phyloP scores from a whole-genome alignment of 1,140 invertebrate species.

The Platyscapa corneri region DNA sequence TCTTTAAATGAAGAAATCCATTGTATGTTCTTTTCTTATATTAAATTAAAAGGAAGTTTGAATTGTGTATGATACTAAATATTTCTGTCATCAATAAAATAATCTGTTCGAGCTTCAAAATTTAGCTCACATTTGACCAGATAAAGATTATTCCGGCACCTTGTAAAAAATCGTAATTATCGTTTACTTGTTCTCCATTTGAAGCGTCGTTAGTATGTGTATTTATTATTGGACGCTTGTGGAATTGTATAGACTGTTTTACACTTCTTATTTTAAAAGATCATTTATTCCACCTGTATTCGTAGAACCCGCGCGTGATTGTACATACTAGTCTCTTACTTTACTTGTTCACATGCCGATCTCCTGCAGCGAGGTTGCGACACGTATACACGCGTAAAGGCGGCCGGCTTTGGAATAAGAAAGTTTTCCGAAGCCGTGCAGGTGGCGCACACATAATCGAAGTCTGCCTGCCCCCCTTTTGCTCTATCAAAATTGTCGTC shows the following conservation, averaged over 20 bases:
- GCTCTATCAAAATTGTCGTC: not conserved
- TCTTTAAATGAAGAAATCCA: no score
- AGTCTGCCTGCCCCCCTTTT: not conserved
- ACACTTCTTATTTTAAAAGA: not conserved
- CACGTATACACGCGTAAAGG: not conserved
- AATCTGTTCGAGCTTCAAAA: no score
- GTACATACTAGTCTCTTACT: not conserved
- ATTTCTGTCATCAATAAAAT: no score
- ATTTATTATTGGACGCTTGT: not conserved
- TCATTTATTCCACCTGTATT: not conserved
- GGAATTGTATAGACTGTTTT: not conserved
- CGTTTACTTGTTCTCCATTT: no score
- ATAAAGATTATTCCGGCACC: no score
- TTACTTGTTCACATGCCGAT: not conserved
- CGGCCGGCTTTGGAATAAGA: constrained; percentile 31
- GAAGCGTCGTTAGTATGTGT: no score
- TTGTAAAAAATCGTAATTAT: no score
- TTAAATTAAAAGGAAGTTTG: no score
- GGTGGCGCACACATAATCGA: constrained; percentile 1
- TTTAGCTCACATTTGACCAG: no score
- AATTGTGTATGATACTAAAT: no score
- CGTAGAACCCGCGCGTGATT: not conserved
- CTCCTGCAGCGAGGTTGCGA: constrained; percentile 29
- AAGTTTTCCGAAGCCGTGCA: constrained; percentile 26
- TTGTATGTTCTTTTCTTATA: no score